Conservation (phyloP, 2,888 invertebrate genomes). For the Drosophila algonquin region DNA sequence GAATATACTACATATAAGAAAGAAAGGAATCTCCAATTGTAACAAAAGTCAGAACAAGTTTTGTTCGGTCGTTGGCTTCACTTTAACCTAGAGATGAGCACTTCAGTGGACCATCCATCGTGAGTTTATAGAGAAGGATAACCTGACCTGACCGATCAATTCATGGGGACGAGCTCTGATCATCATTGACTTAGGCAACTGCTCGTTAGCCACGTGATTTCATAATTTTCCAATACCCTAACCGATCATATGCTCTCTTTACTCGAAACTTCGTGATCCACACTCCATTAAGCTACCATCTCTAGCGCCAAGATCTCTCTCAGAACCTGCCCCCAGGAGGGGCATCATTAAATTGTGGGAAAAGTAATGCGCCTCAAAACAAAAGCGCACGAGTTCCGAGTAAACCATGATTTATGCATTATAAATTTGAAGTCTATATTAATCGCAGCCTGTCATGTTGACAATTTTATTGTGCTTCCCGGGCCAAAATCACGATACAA, state of each 20-base stretch:
- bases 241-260: neutral
- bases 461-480: slow-evolving; percentile 70
- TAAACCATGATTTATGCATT: slow-evolving; percentile 60
- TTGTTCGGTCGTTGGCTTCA: slow-evolving; percentile 46
- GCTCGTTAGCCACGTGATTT: neutral
- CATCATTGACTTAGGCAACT: neutral
- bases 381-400: slow-evolving; percentile 47
- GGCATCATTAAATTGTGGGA: slow-evolving; percentile 40
- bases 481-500: slow-evolving; percentile 20
- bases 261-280: neutral
- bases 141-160: neutral
- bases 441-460: slow-evolving; percentile 75
- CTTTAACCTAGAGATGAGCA: slow-evolving; percentile 33
- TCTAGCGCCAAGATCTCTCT: neutral
- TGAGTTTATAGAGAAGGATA: neutral
- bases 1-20: slow-evolving; percentile 2
- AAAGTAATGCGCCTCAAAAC: slow-evolving; percentile 27
- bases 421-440: slow-evolving; percentile 71
- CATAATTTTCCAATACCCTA: neutral
- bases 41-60: slow-evolving; percentile 65
- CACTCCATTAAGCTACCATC: slow-evolving; percentile 4
- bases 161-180: neutral
- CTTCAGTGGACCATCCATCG: neutral
- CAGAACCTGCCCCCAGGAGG: slow-evolving; percentile 28
- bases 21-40: slow-evolving; percentile 45